Percentiles rank a stretch among this genome's conserved stretches.
Conservation (phyloP, 1,140 invertebrate species). For the Zaprionus kolodkinae region DNA sequence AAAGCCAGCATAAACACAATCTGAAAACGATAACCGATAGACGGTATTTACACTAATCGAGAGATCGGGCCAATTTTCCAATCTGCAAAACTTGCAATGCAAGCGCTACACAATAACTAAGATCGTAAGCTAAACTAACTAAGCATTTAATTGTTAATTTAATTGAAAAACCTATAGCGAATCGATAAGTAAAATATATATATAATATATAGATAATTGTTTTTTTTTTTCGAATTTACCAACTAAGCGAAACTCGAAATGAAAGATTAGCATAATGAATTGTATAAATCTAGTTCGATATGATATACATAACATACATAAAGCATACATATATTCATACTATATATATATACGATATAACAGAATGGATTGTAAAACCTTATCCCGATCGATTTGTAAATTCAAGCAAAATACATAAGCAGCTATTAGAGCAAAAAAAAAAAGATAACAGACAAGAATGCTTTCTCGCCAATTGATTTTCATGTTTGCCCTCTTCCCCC, state of each 20-base stretch:
- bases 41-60: neutral
- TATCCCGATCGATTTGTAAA: slow-evolving; percentile 1
- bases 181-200: neutral
- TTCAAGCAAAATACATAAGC: neutral
- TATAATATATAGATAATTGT: neutral
- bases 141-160: slow-evolving; percentile 4
- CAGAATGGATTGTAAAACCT: neutral
- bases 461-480: neutral
- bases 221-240: neutral
- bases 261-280: slow-evolving; percentile 1
- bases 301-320: neutral
- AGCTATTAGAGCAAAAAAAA: neutral
- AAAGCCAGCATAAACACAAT: neutral
- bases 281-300: slow-evolving; percentile 8
- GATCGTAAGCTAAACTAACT: slow-evolving; percentile 4
- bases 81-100: slow-evolving; percentile 8
- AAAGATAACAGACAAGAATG: neutral
- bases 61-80: neutral
- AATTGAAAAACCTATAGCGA: neutral
- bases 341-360: slow-evolving; percentile 2
- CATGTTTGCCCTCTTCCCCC: neutral
- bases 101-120: slow-evolving; percentile 10
- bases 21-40: neutral
- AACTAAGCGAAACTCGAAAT: neutral
- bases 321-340: neutral